phyloP scores from a whole-genome alignment of 2,888 invertebrate genomes.

The Caenorhabditis panamensis region DNA sequence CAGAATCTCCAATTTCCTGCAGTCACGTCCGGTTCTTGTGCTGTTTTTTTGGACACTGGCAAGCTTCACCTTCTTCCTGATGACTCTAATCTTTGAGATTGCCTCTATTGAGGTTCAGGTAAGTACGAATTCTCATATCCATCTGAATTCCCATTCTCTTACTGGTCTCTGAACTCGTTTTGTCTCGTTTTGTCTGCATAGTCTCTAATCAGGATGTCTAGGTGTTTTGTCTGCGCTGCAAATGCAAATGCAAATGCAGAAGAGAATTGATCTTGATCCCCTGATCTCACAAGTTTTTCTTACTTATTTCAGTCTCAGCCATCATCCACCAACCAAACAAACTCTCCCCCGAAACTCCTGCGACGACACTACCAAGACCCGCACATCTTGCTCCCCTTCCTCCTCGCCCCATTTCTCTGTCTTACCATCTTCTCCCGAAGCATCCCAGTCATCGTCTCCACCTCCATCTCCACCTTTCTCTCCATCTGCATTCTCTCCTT shows the following conservation, averaged over 20 bases:
- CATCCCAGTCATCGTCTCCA: conserved; percentile 54
- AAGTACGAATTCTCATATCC: no score
- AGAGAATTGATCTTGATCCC: no score
- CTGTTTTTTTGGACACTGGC: conserved; percentile 46
- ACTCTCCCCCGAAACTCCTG: neutral
- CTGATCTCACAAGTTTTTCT: no score
- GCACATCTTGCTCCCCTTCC: conserved; percentile 41
- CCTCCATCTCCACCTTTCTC: conserved; percentile 40
- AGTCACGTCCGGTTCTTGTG: conserved; percentile 44
- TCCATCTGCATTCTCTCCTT: conserved; percentile 46
- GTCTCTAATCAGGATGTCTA: neutral
- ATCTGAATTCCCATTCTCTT: no score
- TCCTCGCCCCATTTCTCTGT: conserved; percentile 33
- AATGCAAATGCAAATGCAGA: conserved; percentile 10
- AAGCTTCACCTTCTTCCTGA: conserved; percentile 39
- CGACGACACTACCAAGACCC: no score
- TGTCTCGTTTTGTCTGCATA: neutral
- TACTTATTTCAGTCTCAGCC: no score
- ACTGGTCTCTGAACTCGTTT: neutral
- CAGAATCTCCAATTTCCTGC: conserved; percentile 53
- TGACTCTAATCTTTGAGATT: conserved; percentile 36
- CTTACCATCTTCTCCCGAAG: conserved; percentile 54
- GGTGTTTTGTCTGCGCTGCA: neutral
- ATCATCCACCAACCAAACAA: conserved; percentile 18
- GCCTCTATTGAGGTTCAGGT: conserved; percentile 28